Evolutionary conservation across 2,797 vertebrate genomes (phyloP).

Genomic region (Lacerta agilis): DNA sequence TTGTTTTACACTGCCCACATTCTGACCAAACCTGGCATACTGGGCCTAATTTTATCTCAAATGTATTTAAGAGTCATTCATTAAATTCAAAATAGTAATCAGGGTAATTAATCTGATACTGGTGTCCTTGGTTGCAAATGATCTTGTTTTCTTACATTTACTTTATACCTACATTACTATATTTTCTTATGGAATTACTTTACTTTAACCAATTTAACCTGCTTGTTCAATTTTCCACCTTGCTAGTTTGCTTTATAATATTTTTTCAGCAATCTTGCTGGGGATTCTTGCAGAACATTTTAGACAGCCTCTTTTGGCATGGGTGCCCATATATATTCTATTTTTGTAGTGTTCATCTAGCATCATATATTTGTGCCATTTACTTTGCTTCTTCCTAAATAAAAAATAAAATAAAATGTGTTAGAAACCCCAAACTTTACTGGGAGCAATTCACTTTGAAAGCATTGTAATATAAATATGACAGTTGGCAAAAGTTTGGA

Average conservation of each 20-base stretch:
- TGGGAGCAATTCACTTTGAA: background rate
- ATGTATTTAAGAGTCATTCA: background rate
- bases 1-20: constrained; percentile 45
- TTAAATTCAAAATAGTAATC: background rate
- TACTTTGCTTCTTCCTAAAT: constrained; percentile 31
- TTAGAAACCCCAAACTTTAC: constrained; percentile 39
- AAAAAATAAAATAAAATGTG: constrained; percentile 41
- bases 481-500: background rate
- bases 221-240: constrained; percentile 66
- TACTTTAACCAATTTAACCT: constrained; percentile 70
- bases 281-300: constrained; percentile 67
- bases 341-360: constrained; percentile 29
- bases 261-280: constrained; percentile 63
- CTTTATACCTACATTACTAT: constrained; percentile 61
- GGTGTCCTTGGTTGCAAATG: constrained; percentile 46
- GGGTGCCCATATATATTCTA: constrained; percentile 58
- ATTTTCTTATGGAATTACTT: constrained; percentile 60
- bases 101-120: background rate
- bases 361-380: constrained; percentile 39
- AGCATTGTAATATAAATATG: constrained; percentile 26
- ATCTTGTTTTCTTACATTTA: constrained; percentile 70
- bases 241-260: constrained; percentile 66
- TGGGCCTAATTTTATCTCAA: background rate
- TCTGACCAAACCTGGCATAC: background rate
- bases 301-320: constrained; percentile 69